These are phyloP conservation scores for Enteromius anoplus DNA, from an alignment of 2,797 vertebrate genomes.

Conservation along the genomic window DNA sequence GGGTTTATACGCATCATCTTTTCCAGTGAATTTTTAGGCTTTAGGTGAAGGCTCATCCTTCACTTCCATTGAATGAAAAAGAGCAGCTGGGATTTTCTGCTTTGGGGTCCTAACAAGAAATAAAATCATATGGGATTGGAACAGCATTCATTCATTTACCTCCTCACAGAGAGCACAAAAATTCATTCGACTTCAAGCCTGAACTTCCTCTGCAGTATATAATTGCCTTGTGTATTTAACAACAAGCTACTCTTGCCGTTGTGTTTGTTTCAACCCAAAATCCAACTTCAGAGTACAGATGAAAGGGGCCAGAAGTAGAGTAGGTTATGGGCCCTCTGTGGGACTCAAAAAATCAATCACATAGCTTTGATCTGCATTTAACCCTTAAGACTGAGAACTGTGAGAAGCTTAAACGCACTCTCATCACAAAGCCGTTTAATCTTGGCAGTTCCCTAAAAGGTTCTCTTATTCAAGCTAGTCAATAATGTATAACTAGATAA, in stretches of 20 bases:
- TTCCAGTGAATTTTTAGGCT: neutral
- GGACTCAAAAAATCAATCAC: slow-evolving; percentile 36
- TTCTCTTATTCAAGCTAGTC: slow-evolving; percentile 5
- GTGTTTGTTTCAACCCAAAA: slow-evolving; percentile 6
- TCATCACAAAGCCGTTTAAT: neutral
- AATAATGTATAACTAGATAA: slow-evolving; percentile 20
- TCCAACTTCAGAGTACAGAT: neutral
- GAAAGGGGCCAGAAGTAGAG: slow-evolving; percentile 8
- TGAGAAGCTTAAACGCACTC: neutral
- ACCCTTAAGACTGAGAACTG: slow-evolving; percentile 28
- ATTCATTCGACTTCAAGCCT: neutral
- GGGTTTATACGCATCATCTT: neutral
- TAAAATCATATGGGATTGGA: neutral
- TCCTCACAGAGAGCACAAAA: neutral
- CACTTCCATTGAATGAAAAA: too few relatives aligned
- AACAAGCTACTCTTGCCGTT: neutral
- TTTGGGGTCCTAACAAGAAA: neutral
- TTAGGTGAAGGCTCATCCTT: neutral
- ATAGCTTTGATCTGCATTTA: slow-evolving; percentile 40
- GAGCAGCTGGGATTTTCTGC: too few relatives aligned
- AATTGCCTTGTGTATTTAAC: neutral
- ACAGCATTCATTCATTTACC: neutral
- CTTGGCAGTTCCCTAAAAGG: neutral
- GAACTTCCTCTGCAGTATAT: neutral
- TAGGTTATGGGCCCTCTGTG: neutral